Conservation (phyloP, 1,140 invertebrate genomes). For the Drosophila rufa region DNA sequence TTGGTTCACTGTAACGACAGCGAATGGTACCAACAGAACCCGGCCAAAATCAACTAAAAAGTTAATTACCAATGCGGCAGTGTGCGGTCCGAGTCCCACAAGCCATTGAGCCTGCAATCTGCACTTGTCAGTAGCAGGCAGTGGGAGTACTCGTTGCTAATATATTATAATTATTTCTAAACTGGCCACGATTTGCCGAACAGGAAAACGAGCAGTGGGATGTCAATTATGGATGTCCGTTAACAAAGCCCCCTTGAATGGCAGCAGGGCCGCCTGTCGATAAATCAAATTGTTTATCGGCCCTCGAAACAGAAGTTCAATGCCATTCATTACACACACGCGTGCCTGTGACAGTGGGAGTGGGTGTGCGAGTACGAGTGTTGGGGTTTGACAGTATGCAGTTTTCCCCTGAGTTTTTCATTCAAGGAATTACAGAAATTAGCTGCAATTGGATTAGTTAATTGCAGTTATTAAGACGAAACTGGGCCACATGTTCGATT, state of each 20-base stretch:
- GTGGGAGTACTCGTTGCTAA: conserved; percentile 21
- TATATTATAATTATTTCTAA: conserved; percentile 59
- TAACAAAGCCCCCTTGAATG: conserved; percentile 52
- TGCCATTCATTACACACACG: conserved; percentile 20
- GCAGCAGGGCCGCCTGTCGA: conserved; percentile 60
- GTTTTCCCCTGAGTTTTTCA: conserved; percentile 55
- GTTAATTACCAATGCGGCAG: conserved; percentile 54
- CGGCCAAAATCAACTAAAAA: conserved; percentile 42
- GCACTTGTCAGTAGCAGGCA: conserved; percentile 23
- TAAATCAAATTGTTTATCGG: conserved; percentile 65
- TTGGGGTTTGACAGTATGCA: conserved; percentile 46
- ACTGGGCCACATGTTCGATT: background rate
- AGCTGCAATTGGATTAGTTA: conserved; percentile 59
- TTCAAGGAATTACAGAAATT: conserved; percentile 59
- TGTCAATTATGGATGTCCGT: conserved; percentile 55
- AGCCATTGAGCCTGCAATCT: conserved; percentile 30
- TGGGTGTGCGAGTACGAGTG: conserved; percentile 1
- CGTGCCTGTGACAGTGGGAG: conserved; percentile 10
- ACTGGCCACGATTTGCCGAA: conserved; percentile 40
- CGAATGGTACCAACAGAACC: background rate
- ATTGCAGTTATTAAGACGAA: conserved; percentile 19
- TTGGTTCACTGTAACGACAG: background rate
- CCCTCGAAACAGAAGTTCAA: conserved; percentile 67
- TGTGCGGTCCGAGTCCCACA: background rate
- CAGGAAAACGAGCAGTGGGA: conserved; percentile 18